Conservation (phyloP, 1,140 invertebrate genomes). For the Zaprionus ghesquierei region DNA sequence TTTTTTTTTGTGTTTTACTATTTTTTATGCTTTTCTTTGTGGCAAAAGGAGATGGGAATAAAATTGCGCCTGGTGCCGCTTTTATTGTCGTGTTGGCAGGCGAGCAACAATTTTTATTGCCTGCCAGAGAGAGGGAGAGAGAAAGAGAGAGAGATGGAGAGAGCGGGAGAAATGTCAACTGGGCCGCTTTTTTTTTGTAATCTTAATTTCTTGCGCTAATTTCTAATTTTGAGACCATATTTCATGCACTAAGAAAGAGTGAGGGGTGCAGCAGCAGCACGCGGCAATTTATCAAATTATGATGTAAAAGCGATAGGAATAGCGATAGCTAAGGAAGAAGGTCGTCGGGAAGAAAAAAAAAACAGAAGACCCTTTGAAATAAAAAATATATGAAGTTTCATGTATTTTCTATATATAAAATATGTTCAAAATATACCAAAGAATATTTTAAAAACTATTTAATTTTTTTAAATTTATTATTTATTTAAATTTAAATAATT, state of each 20-base stretch:
- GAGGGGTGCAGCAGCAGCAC: slow-evolving; percentile 16
- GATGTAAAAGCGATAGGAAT: slow-evolving; percentile 10
- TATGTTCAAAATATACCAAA: too few relatives aligned
- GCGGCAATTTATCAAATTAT: slow-evolving; percentile 31
- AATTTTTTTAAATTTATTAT: too few relatives aligned
- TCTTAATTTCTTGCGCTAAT: slow-evolving; percentile 23
- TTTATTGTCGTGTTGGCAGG: slow-evolving; percentile 64
- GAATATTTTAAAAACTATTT: too few relatives aligned
- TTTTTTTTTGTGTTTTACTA: not conserved
- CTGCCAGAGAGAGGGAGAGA: not conserved
- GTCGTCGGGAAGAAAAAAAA: not conserved
- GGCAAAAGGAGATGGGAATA: too few relatives aligned
- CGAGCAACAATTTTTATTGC: slow-evolving; percentile 43
- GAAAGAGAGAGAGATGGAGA: not conserved
- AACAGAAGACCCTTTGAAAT: not conserved
- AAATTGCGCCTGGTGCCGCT: slow-evolving; percentile 44
- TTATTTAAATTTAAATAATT: too few relatives aligned
- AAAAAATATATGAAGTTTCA: not conserved
- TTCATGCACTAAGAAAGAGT: slow-evolving; percentile 16
- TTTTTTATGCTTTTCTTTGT: not conserved
- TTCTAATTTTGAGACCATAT: slow-evolving; percentile 37
- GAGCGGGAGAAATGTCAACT: slow-evolving; percentile 49
- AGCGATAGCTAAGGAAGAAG: not conserved
- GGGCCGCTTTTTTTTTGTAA: slow-evolving; percentile 21
- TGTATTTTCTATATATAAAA: not conserved